These are phyloP conservation scores for Agelaius phoeniceus DNA, from an alignment of 2,113 vertebrate genomes.

Conservation along the genomic window DNA sequence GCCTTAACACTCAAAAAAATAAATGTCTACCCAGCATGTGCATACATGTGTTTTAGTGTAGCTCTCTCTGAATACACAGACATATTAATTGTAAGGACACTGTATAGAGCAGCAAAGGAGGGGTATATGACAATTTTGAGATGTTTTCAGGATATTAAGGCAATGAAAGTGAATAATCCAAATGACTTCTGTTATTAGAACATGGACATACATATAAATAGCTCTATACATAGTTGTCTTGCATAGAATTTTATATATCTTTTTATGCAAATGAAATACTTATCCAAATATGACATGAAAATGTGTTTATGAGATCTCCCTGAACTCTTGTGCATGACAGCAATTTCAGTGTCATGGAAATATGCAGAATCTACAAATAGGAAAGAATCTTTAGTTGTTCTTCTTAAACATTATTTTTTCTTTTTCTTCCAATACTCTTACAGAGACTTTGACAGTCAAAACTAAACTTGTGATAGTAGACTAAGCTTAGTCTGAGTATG, in stretches of 20 bases:
- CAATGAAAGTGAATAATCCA: conserved; percentile 2
- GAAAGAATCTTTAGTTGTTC: neutral
- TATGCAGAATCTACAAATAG: neutral
- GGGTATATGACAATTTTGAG: neutral
- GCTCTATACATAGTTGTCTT: neutral
- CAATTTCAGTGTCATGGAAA: neutral
- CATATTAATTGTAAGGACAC: neutral
- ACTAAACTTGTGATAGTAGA: neutral
- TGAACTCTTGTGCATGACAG: conserved; percentile 2
- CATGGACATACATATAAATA: neutral
- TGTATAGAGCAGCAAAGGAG: neutral
- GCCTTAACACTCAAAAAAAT: conserved; percentile 47
- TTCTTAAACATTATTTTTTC: neutral
- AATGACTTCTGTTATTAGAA: neutral
- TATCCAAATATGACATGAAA: neutral
- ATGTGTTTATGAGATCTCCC: neutral
- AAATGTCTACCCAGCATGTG: conserved; percentile 25
- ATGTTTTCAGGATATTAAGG: neutral
- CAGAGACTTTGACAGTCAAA: neutral
- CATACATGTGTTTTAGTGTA: neutral
- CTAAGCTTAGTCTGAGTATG: neutral
- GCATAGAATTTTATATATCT: neutral
- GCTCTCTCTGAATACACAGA: neutral
- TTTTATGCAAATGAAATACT: conserved; percentile 2
- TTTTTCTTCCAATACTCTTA: neutral